Conservation (phyloP, 2,888 invertebrate genomes). For the Xanthorhoe designata region DNA sequence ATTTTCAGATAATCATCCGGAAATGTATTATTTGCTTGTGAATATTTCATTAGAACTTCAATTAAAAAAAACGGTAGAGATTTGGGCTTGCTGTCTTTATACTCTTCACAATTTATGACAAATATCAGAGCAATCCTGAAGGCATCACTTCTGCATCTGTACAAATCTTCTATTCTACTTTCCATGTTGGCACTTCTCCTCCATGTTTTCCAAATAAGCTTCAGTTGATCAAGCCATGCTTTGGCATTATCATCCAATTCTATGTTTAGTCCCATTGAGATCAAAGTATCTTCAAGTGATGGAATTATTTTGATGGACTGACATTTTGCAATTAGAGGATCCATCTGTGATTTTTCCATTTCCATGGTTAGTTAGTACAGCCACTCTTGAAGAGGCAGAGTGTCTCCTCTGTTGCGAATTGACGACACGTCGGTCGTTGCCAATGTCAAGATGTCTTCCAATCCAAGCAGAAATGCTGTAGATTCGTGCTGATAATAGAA, state of each 20-base stretch:
- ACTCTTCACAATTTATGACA: slow-evolving; percentile 87
- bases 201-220: slow-evolving; percentile 79
- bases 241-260: slow-evolving; percentile 69
- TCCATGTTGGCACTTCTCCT: slow-evolving; percentile 84
- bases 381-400: neutral
- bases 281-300: slow-evolving; percentile 74
- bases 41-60: slow-evolving; percentile 86
- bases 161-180: slow-evolving; percentile 77
- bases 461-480: too few relatives aligned
- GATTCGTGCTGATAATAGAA: too few relatives aligned
- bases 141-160: slow-evolving; percentile 83
- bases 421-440: too few relatives aligned
- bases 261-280: slow-evolving; percentile 70
- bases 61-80: slow-evolving; percentile 87
- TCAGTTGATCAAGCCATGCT: slow-evolving; percentile 76
- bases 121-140: slow-evolving; percentile 86
- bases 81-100: slow-evolving; percentile 87
- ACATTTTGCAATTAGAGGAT: slow-evolving; percentile 63
- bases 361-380: neutral
- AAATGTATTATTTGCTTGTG: slow-evolving; percentile 60
- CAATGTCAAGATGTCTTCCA: too few relatives aligned
- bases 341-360: slow-evolving; percentile 59
- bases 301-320: slow-evolving; percentile 80
- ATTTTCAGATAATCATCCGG: slow-evolving; percentile 86
- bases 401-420: too few relatives aligned